Base-by-base conservation (phyloP, 2,113 vertebrate genomes). In the Zosterops pallidus region DNA sequence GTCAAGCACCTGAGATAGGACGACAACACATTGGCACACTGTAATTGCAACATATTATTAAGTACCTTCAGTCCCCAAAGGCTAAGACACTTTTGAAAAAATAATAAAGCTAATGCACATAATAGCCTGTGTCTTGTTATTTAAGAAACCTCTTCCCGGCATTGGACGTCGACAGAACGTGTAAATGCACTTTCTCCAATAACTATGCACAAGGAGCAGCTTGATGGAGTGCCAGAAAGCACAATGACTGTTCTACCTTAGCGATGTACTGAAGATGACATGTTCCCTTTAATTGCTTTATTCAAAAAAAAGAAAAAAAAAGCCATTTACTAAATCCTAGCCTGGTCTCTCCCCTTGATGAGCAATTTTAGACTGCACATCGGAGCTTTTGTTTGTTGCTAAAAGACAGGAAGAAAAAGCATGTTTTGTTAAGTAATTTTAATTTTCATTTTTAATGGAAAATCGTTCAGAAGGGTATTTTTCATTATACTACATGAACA, bases 391-490 rank as follows among this genome's bases (percentile, higher is more conserved):
- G 96, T 98, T 97, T 97, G 95, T 94, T 92, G 92, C 78, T 95
- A 95, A 95, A 83, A 95, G 88, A 94, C 79, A 92, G 83, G 91
- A 78, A 96, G 92, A 92, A 89, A 95, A 44, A 33, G 89, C 91
- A 74, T 86, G 91, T 95, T 98, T 97, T 97, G 96, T 94, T 96
- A 97, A 97, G 92, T 91, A 83, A 94, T 97, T 98, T 97, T 96
- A 96, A 97, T 98, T 97, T 97, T 97, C 91, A 89, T 96, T 96
- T 94, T 96, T 97, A 97, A 97, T 97, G 85, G 95, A 96, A 97
- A 95, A 95, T 72, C 94, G 95, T 96, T 82, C 80, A 97, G 91
- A 95, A 97, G 93, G 76, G 86, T 96, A 95, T 95, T 96, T 97
- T 95, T 93, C 67, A 96, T 97, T 97, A 94, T 70, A 84, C 79